Percentiles rank a stretch among this genome's conserved stretches.
These are phyloP conservation scores for Sphaeramia orbicularis DNA, from an alignment of 2,797 vertebrate genomes.

Conservation along the genomic window DNA sequence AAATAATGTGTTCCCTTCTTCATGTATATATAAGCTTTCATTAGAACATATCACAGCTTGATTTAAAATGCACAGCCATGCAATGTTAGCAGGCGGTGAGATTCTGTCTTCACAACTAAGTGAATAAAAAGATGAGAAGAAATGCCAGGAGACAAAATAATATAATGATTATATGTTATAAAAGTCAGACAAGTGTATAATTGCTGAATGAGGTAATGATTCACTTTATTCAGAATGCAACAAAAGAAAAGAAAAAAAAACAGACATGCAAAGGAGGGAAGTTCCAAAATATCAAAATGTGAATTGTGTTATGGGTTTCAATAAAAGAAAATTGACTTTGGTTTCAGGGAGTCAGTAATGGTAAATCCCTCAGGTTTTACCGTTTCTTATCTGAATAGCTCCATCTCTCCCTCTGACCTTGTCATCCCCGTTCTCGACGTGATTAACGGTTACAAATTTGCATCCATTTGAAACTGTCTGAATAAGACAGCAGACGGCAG, in stretches of 20 bases:
- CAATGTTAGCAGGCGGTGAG: neutral
- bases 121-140: neutral
- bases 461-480: conserved; percentile 74
- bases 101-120: neutral
- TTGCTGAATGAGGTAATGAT: neutral
- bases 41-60: conserved; percentile 11
- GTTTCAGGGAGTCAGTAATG: conserved; percentile 22
- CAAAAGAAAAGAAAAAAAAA: conserved; percentile 19
- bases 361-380: conserved; percentile 66
- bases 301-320: conserved; percentile 39
- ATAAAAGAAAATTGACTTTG: conserved; percentile 34
- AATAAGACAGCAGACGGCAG: conserved; percentile 37
- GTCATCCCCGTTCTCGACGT: conserved; percentile 35
- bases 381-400: conserved; percentile 61
- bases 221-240: conserved; percentile 26
- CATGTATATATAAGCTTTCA: conserved; percentile 10
- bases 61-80: conserved; percentile 15
- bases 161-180: neutral
- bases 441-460: conserved; percentile 83
- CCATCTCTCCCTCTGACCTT: conserved; percentile 58
- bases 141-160: conserved; percentile 3
- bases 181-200: conserved; percentile 15
- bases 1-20: conserved; percentile 3
- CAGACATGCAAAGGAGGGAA: conserved; percentile 14
- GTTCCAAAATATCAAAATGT: conserved; percentile 36